phyloP scores from a whole-genome alignment of 2,888 invertebrate genomes.

The Eristalis pertinax region DNA sequence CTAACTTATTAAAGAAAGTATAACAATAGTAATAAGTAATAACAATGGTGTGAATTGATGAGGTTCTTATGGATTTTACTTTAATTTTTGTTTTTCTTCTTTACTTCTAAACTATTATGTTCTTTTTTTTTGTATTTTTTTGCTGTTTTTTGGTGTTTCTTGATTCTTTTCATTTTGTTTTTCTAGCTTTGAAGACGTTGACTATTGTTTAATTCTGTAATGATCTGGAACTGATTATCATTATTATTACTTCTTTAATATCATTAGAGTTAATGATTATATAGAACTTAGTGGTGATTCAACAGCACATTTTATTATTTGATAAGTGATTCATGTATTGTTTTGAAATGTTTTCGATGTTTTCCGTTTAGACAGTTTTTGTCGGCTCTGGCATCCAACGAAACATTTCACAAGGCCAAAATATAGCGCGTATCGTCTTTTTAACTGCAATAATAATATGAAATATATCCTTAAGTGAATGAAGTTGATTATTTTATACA shows the following conservation, averaged over 20 bases:
- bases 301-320: constrained; percentile 70
- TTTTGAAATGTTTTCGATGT: constrained; percentile 74
- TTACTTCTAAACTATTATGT: constrained; percentile 47
- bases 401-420: constrained; percentile 82
- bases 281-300: constrained; percentile 69
- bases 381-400: constrained; percentile 82
- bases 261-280: constrained; percentile 53
- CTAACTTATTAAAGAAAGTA: constrained; percentile 47
- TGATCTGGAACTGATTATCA: constrained; percentile 69
- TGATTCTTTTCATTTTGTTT: constrained; percentile 37
- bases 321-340: constrained; percentile 66
- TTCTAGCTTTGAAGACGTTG: constrained; percentile 67
- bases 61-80: neutral
- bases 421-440: constrained; percentile 81
- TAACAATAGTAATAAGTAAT: constrained; percentile 55
- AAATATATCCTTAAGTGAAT: neutral
- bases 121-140: constrained; percentile 44
- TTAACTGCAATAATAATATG: constrained; percentile 76
- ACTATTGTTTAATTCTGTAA: constrained; percentile 56
- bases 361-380: constrained; percentile 80
- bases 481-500: too few species aligned
- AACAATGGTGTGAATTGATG: constrained; percentile 22
- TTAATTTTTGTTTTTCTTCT: neutral
- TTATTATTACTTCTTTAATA: constrained; percentile 53
- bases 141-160: constrained; percentile 34